A percentile compares a stretch with the other conserved stretches of the same genome.
Evolutionary conservation across 2,113 vertebrate genomes (phyloP).

Genomic region (Trogon melanurus): DNA sequence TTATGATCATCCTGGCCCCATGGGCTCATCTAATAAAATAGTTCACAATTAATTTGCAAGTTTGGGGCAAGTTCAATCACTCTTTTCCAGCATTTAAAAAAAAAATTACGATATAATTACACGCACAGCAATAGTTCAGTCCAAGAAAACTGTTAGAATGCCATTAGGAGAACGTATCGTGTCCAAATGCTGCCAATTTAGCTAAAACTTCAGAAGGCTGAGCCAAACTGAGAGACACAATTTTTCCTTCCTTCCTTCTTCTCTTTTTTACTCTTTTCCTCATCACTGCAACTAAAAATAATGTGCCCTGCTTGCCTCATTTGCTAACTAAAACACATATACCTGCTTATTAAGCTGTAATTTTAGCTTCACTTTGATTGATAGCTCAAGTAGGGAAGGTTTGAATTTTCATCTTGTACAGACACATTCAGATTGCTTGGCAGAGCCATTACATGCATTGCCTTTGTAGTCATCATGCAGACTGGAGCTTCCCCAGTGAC

Average conservation of each 20-base stretch:
- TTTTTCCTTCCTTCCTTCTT: constrained; percentile 46
- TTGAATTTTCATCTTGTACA: constrained; percentile 37
- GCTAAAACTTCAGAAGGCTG: constrained; percentile 16
- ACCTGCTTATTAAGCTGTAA: constrained; percentile 52
- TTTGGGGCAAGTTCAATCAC: not conserved
- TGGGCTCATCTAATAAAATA: not conserved
- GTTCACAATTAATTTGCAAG: not conserved
- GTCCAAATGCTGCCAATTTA: constrained; percentile 25
- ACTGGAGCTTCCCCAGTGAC: not conserved
- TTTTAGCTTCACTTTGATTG: constrained; percentile 62
- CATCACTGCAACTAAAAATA: constrained; percentile 46
- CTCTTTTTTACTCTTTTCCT: constrained; percentile 54
- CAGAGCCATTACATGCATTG: not conserved
- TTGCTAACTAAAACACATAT: constrained; percentile 50
- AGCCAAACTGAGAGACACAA: not conserved
- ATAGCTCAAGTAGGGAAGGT: constrained; percentile 27
- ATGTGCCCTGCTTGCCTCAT: constrained; percentile 19
- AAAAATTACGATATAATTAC: not conserved
- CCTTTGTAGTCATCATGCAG: not conserved
- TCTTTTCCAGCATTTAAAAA: not conserved
- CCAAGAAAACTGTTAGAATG: not conserved
- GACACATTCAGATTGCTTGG: constrained; percentile 25
- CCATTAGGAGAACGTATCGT: not conserved
- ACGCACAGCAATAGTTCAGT: not conserved
- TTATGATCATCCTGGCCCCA: not conserved